Base-by-base conservation (phyloP, 2,797 vertebrate genomes). In the Poecile montanus region DNA sequence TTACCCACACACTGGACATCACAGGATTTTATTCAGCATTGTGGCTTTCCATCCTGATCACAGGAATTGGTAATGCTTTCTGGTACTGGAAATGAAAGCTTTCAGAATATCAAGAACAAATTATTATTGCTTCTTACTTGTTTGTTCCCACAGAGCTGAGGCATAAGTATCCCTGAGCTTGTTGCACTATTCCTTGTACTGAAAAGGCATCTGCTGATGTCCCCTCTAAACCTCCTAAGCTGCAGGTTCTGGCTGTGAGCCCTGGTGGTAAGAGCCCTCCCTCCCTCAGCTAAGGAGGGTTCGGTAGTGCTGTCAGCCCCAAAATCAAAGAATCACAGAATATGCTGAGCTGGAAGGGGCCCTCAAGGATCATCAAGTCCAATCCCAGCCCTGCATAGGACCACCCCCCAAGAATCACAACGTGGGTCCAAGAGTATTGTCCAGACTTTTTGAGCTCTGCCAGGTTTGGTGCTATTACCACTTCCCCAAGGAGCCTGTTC, bases 251-350 rank as follows among this genome's bases (percentile, higher is more conserved):
- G 54, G 21, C 57, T 62, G 9, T 15, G 48, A 92, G n/a, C 66
- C 62, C 47, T 9, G 17, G 29, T 17, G 20, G 38, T 38, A 16
- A 20, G 70, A 65, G 21, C 21, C 21, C 32, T 84, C 21, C 16
- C 26, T 42, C 26, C 36, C 21, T 16, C 1, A 2, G 4, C 4
- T 14, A 40, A 48, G 29, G 16, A 32, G 26, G 45, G 22, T 50
- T 71, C 34, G 25, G 25, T 36, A 18, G 10, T 0, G 0, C 27
- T 51, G 14, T 34, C 18, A 48, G n/a, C 42, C 40, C 26, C 57
- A 77, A 56, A 62, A 62, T 40, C 29, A 77, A 30, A 30, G 40
- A 54, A 21, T 77, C 20, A 34, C 11, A 42, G 9, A 54, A 32
- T 26, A 34, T 15, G 11, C 14, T 48, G 34, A 42, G 20, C 14